These are phyloP conservation scores for Drosophila rubida DNA, from an alignment of 2,888 invertebrate species.

Conservation along the genomic window DNA sequence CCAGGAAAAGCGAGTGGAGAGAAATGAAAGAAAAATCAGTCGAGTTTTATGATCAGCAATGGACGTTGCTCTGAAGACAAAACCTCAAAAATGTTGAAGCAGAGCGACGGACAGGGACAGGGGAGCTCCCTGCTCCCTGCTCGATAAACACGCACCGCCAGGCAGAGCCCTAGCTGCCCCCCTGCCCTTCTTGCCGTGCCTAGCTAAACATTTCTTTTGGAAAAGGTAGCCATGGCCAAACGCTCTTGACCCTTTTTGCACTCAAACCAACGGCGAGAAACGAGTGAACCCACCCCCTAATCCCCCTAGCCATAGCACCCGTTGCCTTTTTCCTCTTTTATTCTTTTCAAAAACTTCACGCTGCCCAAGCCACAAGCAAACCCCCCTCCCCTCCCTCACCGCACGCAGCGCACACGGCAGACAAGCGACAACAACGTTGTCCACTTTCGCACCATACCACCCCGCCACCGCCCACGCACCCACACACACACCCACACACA, in stretches of 20 bases:
- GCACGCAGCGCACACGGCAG: constrained; percentile 50
- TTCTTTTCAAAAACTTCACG: constrained; percentile 74
- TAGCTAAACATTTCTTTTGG: constrained; percentile 49
- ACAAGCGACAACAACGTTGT: constrained; percentile 80
- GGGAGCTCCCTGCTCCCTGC: constrained; percentile 16
- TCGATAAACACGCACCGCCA: constrained; percentile 61
- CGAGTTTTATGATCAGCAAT: constrained; percentile 61
- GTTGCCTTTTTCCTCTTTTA: constrained; percentile 49
- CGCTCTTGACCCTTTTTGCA: constrained; percentile 78
- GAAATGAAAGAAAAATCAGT: constrained; percentile 45
- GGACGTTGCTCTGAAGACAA: constrained; percentile 39
- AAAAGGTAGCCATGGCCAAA: constrained; percentile 54
- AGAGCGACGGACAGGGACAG: constrained; percentile 52
- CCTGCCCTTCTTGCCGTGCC: not conserved
- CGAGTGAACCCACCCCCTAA: constrained; percentile 30
- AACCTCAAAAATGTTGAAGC: constrained; percentile 49
- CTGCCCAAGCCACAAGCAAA: constrained; percentile 44
- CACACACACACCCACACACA: constrained; percentile 12
- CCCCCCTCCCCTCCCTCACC: constrained; percentile 10
- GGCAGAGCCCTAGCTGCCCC: not conserved
- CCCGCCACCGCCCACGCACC: not conserved
- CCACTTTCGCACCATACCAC: constrained; percentile 71
- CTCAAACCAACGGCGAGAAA: constrained; percentile 45
- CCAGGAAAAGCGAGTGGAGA: constrained; percentile 15
- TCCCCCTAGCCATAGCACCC: constrained; percentile 1